A percentile compares a stretch with the other conserved stretches of the same genome.
Conservation (phyloP, 2,888 invertebrate species). For the Pardosa pseudoannulata region DNA sequence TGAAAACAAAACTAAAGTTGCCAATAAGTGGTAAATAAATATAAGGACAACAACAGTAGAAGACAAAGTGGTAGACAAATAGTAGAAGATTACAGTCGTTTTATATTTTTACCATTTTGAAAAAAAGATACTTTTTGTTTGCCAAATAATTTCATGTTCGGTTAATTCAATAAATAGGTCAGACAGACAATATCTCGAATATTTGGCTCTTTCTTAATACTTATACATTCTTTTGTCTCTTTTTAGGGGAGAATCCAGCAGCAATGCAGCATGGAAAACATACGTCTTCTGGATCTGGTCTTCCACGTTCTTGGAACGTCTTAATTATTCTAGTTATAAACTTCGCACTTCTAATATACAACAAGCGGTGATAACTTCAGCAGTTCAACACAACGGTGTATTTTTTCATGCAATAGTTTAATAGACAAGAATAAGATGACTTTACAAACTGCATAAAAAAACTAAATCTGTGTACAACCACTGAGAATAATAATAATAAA, state of each 20-base stretch:
- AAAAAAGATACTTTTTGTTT: too few relatives aligned
- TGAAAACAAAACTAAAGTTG: too few relatives aligned
- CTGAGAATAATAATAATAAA: too few relatives aligned
- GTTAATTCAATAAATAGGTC: too few relatives aligned
- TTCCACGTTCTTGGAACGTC: slow-evolving; percentile 59
- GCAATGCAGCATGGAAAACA: slow-evolving; percentile 75
- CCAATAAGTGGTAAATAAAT: too few relatives aligned
- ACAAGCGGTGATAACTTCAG: slow-evolving; percentile 66
- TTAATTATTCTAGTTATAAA: slow-evolving; percentile 27
- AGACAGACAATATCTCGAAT: too few relatives aligned
- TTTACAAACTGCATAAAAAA: slow-evolving; percentile 22
- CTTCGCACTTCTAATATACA: slow-evolving; percentile 32
- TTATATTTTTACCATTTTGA: too few relatives aligned
- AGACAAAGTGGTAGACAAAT: too few relatives aligned
- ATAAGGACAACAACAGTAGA: too few relatives aligned
- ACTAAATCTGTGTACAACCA: slow-evolving; percentile 24
- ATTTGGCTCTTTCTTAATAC: too few relatives aligned
- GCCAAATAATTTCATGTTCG: too few relatives aligned
- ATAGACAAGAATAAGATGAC: slow-evolving; percentile 25
- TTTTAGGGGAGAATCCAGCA: slow-evolving; percentile 73
- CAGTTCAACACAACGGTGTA: slow-evolving; percentile 19
- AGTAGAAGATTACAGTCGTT: too few relatives aligned
- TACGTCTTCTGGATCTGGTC: slow-evolving; percentile 64
- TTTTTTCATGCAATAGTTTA: slow-evolving; percentile 69
- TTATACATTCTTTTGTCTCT: not conserved